Evolutionary conservation across 2,888 invertebrate species (phyloP), one percentile per base, ranked within the genome.

Genomic region (Pseudococcus longispinus): DNA sequence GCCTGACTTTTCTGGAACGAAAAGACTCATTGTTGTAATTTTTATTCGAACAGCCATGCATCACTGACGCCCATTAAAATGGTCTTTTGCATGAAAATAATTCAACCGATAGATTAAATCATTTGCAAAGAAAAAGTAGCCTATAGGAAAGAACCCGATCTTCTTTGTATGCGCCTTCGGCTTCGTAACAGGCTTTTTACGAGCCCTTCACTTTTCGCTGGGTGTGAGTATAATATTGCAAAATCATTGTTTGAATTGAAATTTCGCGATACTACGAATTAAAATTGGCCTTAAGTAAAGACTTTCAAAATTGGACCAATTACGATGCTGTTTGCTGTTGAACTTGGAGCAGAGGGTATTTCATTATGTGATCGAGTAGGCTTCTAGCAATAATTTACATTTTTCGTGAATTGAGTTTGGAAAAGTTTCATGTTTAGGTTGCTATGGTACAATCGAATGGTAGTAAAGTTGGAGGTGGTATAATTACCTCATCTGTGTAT

Each of bases 41-140:
- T 74, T 74, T 74, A 60, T 60, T 60, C 23, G 8, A 20, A 18
- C 15, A 26, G 70, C 70, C 4, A 80, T 80, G 37, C 77, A 80
- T 80, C 37, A 37, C 20, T 20, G 42, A 80, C 42, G 42, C 77
- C 42, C 42, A 80, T 80, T 42, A 80, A 70, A 80, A 80, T 80
- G 42, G 20, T 42, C 37, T 80, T 80, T 80, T n/a, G 18, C 15
- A 18, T 70, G 77, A 42, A 80, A 80, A 80, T 42, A 80, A 37
- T 42, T 20, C 42, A 42, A 20, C 42, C 37, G 42, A 80, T 80
- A 80, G 77, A 80, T 80, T 80, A 42, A 80, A 80, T 80, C 42
- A 80, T 80, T 80, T n/a, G 77, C 77, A 80, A 42, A 80, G 77
- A 80, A 80, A 80, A 80, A 80, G 77, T 80, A 80, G 77, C 77